Base-by-base conservation (phyloP, 2,797 vertebrate genomes). In the Molossus molossus region DNA sequence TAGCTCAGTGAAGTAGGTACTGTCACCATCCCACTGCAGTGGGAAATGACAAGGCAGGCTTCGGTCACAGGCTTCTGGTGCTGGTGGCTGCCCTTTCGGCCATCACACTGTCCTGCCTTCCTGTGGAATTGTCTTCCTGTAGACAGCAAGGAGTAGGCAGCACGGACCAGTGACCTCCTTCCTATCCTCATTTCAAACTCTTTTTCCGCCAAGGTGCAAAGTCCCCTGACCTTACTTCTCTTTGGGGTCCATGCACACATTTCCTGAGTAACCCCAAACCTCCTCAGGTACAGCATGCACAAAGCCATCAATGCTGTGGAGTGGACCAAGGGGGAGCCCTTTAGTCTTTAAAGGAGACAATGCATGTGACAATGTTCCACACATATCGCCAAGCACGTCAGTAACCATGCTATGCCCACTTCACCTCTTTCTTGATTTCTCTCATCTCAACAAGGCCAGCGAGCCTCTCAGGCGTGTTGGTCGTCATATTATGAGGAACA, bases 161-260 rank as follows among this genome's bases (percentile, higher is more conserved):
- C 8, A 7, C 1, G 17, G 45, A 60, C n/a, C 37, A 1, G 0
- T 11, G 65, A 40, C 25, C 62, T 60, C 62, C 75, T 62, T 88
- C 79, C 33, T 29, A 6, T 2, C 13, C 25, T 82, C 58, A 64
- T 12, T 48, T 70, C 82, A 85, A 85, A 40, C 25, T 87, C 27
- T 37, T 88, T 27, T 90, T 64, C 29, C 40, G 81, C 67, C 81
- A 95, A 62, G 73, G 62, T 15, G 76, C 73, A 75, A 96, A 86
- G 83, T 69, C 33, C 95, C 82, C 65, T 8, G 11, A 29, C 45
- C 37, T 83, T 91, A 82, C 62, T 93, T 87, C 75, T 67, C 12
- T 45, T 53, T 62, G 72, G 76, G 73, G 40, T 81, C 50, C 58
- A 29, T 2, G 27, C 48, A 72, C 18, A 67, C 1, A 18, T n/a